Base-by-base conservation (phyloP, 2,113 vertebrate species). In the Hiodon alosoides region DNA sequence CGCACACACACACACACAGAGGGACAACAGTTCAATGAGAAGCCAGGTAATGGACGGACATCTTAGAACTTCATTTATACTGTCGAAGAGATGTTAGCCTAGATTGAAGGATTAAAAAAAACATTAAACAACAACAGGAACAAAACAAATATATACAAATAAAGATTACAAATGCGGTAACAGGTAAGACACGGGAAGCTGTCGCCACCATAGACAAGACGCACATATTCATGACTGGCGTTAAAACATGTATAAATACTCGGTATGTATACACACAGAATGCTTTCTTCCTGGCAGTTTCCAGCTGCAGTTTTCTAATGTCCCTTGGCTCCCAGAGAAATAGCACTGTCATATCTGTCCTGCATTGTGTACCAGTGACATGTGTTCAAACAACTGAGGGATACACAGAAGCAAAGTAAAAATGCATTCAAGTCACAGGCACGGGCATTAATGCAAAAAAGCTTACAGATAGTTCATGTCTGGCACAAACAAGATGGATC, bases 401-500 rank as follows among this genome's bases (percentile, higher is more conserved):
- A 94, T 92, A 96, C 94, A 94, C 88, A 91, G 89, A 94, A 95
- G 95, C 95, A 96, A 97, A 98, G 94, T 97, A 98, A 98, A 98
- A 97, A 98, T 99, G 96, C 96, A 98, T 98, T 99, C 96, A 98
- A 95, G 94, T 97, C 94, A 96, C 93, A 88, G 92, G 94, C 93
- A 95, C 85, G 90, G 92, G 93, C 86, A 91, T 88, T 85, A 95
- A 96, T 92, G 89, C 86, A 86, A 96, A 95, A 84, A 97, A 96
- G 96, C 95, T 95, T 90, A 95, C 91, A 94, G 91, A 94, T 93
- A 89, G 90, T 88, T 95, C 90, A 94, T 92, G 86, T 93, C 93
- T 90, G 88, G 91, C 93, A 94, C 95, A 96, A 93, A 96, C 95
- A 96, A 31, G 91, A 94, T 94, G 93, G 85, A 67, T 31, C 7